These are phyloP conservation scores for Tetragnatha versicolor DNA, from an alignment of 1,140 invertebrate genomes.

Conservation along the genomic window DNA sequence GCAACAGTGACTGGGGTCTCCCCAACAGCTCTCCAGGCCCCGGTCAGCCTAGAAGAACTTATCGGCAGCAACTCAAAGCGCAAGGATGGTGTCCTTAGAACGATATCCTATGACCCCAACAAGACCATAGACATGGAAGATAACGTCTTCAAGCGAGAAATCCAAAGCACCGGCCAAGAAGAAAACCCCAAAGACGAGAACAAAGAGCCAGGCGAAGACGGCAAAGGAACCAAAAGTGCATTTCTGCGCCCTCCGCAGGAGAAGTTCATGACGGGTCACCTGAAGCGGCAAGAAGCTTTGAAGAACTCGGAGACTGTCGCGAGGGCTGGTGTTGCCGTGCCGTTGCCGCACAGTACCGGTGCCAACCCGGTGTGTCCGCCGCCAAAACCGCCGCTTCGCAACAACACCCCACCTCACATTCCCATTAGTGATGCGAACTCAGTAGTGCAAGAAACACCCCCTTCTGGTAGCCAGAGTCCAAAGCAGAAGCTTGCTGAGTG, in stretches of 20 bases:
- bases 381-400: constrained; percentile 25
- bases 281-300: constrained; percentile 34
- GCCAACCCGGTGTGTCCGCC: not conserved
- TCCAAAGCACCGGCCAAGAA: constrained; percentile 13
- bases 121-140: constrained; percentile 44
- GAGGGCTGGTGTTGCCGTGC: constrained; percentile 34
- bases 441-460: constrained; percentile 1
- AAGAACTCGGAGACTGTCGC: constrained; percentile 46
- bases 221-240: not conserved
- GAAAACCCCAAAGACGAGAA: not conserved
- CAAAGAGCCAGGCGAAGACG: not conserved
- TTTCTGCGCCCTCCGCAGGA: constrained; percentile 38
- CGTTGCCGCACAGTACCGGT: not conserved
- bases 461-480: constrained; percentile 33
- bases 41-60: constrained; percentile 71
- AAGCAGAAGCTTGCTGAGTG: constrained; percentile 47
- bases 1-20: constrained; percentile 87
- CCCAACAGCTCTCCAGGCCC: constrained; percentile 73
- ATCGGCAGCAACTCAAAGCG: constrained; percentile 39
- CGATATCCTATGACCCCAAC: constrained; percentile 47
- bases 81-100: constrained; percentile 36
- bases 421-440: not conserved
- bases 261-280: constrained; percentile 23
- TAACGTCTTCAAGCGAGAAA: constrained; percentile 36
- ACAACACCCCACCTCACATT: not conserved